phyloP scores from a whole-genome alignment of 2,797 vertebrate species.

The Gouania willdenowi region DNA sequence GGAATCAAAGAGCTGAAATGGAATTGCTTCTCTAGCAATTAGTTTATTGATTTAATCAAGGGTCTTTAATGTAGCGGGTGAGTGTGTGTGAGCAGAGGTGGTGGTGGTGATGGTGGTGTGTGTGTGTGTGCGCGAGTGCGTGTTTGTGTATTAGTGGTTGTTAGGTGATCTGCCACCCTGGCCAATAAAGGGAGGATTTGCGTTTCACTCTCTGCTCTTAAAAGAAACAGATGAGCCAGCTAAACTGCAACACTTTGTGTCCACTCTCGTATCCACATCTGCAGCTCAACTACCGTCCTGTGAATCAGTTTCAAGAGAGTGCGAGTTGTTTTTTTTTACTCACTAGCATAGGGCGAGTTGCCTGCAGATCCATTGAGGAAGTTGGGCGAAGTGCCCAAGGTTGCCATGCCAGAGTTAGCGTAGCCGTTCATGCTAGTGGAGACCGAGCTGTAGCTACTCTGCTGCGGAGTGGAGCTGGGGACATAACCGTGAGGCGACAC shows the following conservation, averaged over 20 bases:
- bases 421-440: slow-evolving; percentile 97
- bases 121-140: slow-evolving; percentile 59
- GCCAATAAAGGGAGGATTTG: slow-evolving; percentile 70
- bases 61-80: slow-evolving; percentile 94
- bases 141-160: slow-evolving; percentile 63
- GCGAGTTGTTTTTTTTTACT: slow-evolving; percentile 66
- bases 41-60: slow-evolving; percentile 99
- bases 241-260: slow-evolving; percentile 48
- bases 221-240: slow-evolving; percentile 72
- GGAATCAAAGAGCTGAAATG: slow-evolving; percentile 89
- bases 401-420: slow-evolving; percentile 94
- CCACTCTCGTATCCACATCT: slow-evolving; percentile 13
- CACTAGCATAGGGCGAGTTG: slow-evolving; percentile 98
- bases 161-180: slow-evolving; percentile 59
- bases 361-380: slow-evolving; percentile 97
- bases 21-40: slow-evolving; percentile 95
- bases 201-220: slow-evolving; percentile 70
- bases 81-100: slow-evolving; percentile 75
- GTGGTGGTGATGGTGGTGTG: slow-evolving; percentile 61
- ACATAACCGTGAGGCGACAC: slow-evolving; percentile 95
- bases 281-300: slow-evolving; percentile 1
- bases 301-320: not conserved
- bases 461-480: slow-evolving; percentile 95
- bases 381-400: slow-evolving; percentile 91
- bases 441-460: slow-evolving; percentile 94